phyloP scores from a whole-genome alignment of 2,888 invertebrate species.

The Epirrhoe alternata region DNA sequence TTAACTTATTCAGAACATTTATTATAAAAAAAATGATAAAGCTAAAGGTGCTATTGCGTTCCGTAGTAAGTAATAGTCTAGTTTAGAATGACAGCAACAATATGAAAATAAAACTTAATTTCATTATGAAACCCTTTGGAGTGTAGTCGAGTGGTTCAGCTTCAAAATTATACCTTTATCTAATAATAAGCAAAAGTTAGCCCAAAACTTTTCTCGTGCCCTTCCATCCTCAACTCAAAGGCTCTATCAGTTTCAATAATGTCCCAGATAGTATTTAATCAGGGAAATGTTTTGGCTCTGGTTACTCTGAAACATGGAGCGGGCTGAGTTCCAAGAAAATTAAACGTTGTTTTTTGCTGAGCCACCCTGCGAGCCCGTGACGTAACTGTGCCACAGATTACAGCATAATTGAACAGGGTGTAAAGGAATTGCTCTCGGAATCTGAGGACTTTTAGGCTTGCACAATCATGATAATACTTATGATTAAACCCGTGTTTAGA shows the following conservation, averaged over 20 bases:
- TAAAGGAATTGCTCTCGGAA: no score
- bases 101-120: no score
- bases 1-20: background rate
- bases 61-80: no score
- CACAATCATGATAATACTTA: no score
- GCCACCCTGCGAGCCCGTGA: slow-evolving; percentile 44
- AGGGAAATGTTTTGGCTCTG: slow-evolving; percentile 25
- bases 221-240: background rate
- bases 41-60: no score
- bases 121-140: no score
- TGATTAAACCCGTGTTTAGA: no score
- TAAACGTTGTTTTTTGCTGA: slow-evolving; percentile 49
- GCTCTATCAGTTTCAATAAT: slow-evolving; percentile 19
- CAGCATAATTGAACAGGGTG: background rate
- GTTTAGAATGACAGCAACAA: no score
- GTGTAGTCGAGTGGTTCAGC: no score
- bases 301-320: slow-evolving; percentile 23
- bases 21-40: no score
- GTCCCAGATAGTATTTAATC: slow-evolving; percentile 21
- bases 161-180: no score
- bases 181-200: background rate
- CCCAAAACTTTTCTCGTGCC: background rate
- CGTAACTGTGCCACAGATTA: slow-evolving; percentile 18
- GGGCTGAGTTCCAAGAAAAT: slow-evolving; percentile 45
- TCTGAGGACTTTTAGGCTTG: no score